Conservation (phyloP, 2,113 vertebrate genomes). For the Leptosomus discolor region DNA sequence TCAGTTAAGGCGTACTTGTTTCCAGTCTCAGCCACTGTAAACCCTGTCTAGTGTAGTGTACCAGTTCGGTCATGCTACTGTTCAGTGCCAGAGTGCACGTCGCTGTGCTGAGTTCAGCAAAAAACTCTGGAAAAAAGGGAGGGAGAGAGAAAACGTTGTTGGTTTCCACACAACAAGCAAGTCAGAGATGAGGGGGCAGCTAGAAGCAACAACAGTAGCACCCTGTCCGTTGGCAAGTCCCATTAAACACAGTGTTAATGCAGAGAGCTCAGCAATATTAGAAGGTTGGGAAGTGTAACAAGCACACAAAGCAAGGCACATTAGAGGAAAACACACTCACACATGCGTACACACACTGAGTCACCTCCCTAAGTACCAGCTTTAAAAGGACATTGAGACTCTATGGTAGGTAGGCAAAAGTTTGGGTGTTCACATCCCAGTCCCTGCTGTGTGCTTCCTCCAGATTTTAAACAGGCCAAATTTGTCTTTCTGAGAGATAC, state of each 20-base stretch:
- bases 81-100: slow-evolving; percentile 79
- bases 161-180: background rate
- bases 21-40: slow-evolving; percentile 86
- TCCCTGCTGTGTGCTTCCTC: accelerated
- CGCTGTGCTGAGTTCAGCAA: slow-evolving; percentile 79
- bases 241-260: background rate
- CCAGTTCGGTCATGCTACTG: slow-evolving; percentile 83
- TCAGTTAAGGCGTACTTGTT: slow-evolving; percentile 72
- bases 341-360: background rate
- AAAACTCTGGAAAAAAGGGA: slow-evolving; percentile 77
- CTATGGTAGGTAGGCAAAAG: accelerated
- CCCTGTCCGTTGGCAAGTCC: background rate
- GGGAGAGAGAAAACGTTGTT: slow-evolving; percentile 10
- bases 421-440: background rate
- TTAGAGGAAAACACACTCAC: background rate
- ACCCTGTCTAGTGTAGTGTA: slow-evolving; percentile 84
- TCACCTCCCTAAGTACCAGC: background rate
- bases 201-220: background rate
- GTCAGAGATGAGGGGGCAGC: accelerated
- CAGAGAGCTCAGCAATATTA: background rate
- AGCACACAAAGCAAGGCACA: background rate
- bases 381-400: background rate
- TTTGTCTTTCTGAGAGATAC: background rate
- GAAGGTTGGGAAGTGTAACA: background rate
- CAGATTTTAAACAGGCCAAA: background rate